Conservation (phyloP, 2,113 vertebrate species). For the Microtus oregoni region DNA sequence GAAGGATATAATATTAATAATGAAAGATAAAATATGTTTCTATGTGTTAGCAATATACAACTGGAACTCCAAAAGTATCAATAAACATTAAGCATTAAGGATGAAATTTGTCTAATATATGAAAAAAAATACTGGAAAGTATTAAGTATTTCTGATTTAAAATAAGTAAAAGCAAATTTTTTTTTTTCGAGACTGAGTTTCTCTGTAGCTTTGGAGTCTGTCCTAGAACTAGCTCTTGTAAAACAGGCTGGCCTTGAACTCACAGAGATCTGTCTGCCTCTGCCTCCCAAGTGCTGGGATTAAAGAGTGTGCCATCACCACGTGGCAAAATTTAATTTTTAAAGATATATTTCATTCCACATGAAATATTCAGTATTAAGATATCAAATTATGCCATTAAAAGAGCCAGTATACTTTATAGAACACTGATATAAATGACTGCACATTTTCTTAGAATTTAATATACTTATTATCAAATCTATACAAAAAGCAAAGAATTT, state of each 20-base stretch:
- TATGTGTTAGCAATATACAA: not conserved
- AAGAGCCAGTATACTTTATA: not conserved
- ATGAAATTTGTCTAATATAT: not conserved
- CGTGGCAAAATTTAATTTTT: not conserved
- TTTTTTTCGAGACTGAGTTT: not conserved
- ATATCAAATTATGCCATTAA: not conserved
- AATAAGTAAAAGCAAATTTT: not conserved
- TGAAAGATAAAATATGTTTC: constrained; percentile 12
- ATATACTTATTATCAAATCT: not conserved
- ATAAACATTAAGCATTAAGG: not conserved
- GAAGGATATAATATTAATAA: not conserved
- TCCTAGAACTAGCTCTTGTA: no score
- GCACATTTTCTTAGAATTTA: not conserved
- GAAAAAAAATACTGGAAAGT: constrained; percentile 23
- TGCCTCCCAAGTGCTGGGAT: no score
- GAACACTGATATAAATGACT: not conserved
- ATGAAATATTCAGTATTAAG: not conserved
- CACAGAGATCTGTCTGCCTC: no score
- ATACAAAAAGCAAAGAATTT: not conserved
- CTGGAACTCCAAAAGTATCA: not conserved
- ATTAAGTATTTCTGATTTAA: not conserved
- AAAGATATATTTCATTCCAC: not conserved
- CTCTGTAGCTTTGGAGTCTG: no score
- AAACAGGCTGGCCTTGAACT: no score
- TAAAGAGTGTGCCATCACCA: no score